Conservation (phyloP, 1,140 invertebrate species). For the Magallana angulata region DNA sequence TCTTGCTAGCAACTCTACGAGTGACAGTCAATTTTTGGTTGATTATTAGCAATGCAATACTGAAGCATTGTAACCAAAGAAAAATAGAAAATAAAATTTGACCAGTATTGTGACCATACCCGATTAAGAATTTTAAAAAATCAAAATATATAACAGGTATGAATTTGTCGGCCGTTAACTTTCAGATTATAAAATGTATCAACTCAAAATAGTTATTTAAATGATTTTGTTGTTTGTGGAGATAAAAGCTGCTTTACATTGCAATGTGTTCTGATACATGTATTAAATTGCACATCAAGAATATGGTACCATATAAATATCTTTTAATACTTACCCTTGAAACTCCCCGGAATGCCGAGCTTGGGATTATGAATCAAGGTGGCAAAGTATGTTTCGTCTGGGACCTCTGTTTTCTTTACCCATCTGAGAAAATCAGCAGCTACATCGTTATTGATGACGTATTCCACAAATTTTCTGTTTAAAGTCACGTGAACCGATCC, state of each 20-base stretch:
- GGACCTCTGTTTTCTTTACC: slow-evolving; percentile 59
- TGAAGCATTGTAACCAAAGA: too few species aligned
- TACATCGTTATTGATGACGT: slow-evolving; percentile 59
- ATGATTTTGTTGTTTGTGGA: too few species aligned
- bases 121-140: background rate
- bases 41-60: too few species aligned
- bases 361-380: slow-evolving; percentile 68
- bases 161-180: background rate
- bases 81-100: too few species aligned
- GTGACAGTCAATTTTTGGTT: too few species aligned
- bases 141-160: background rate
- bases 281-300: too few species aligned
- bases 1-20: too few species aligned
- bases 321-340: slow-evolving; percentile 49
- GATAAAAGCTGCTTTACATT: too few species aligned
- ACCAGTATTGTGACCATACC: too few species aligned
- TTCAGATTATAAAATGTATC: background rate
- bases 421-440: slow-evolving; percentile 67
- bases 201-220: too few species aligned
- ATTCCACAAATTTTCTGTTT: slow-evolving; percentile 69
- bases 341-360: slow-evolving; percentile 63
- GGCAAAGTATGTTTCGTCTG: slow-evolving; percentile 71
- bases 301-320: too few species aligned
- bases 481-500: slow-evolving; percentile 64
- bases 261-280: too few species aligned